Evolutionary conservation across 2,888 invertebrate genomes (phyloP), one percentile per base, ranked within the genome.

Genomic region (Sthenelais limicola): DNA sequence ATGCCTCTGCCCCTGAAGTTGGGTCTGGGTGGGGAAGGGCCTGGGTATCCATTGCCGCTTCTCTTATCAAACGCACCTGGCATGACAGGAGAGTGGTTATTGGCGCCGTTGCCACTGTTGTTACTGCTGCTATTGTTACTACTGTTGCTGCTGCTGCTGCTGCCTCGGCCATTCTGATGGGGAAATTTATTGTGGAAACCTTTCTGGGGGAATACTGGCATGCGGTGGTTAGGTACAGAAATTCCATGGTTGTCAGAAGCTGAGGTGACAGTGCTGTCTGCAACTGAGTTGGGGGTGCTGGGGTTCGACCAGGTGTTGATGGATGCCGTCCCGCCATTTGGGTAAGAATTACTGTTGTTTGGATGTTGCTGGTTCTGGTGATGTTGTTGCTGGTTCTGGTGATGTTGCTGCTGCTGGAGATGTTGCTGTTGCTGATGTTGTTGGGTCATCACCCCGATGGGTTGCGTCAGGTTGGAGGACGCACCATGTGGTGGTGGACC

Each of bases 291-390:
- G 15, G 73, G 73, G 15, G 73, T 73, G 28, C 58, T 58, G 4
- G 73, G 73, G 21, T 70, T 70, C 15, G 73, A 73, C 73, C 73
- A 73, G 21, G 72, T 48, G 5, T 62, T 66, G 51, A 72, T 33
- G 7, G 62, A 62, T 2, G 38, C 62, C 24, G 62, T 43, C 38
- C 35, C 62, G 32, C 54, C 54, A 21, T 28, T 62, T 32, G 30
- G 30, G 38, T 62, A 62, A 1, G 62, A 15, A 43, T 38, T 62
- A 33, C 30, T 21, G 38, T 38, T 62, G 35, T 35, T 33, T 7
- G n/a, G n/a, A n/a, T n/a, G n/a, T n/a, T n/a, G n/a, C n/a, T n/a
- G n/a, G n/a, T n/a, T n/a, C n/a, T n/a, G n/a, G n/a, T n/a, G n/a
- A n/a, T n/a, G n/a, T n/a, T n/a, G n/a, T n/a, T n/a, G n/a, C n/a